Percentiles rank a stretch among this genome's conserved stretches.
Evolutionary conservation across 53 echinoderm and acorn worm species (phyloP).

Genomic region (Temnopleurus reevesii): DNA sequence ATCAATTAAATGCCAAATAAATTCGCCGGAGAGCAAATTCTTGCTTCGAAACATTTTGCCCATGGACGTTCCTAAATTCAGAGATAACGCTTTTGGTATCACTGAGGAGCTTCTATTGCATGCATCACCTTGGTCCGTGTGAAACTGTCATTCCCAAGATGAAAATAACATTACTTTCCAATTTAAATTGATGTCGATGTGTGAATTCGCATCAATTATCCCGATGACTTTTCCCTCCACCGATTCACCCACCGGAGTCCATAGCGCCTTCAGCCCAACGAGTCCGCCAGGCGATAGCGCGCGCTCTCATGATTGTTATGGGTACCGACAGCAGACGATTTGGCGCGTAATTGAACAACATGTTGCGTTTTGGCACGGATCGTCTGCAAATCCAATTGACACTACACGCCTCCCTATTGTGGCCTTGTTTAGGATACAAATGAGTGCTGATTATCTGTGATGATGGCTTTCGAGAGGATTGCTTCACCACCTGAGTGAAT

Average conservation of each 20-base stretch:
- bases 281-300: not conserved
- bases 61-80: too few species aligned
- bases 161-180: not conserved
- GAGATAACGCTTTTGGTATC: too few species aligned
- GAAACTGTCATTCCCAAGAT: not conserved
- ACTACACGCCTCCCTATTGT: constrained; percentile 22
- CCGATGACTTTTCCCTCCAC: not conserved
- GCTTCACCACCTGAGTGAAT: constrained; percentile 28
- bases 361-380: constrained; percentile 23
- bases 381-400: constrained; percentile 27
- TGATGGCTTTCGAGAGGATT: not conserved
- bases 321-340: not conserved
- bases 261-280: not conserved
- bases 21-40: too few species aligned
- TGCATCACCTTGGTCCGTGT: too few species aligned
- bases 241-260: not conserved
- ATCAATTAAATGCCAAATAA: too few species aligned
- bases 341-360: constrained; percentile 44
- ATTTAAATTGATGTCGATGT: not conserved
- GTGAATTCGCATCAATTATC: not conserved
- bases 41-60: too few species aligned
- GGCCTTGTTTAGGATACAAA: constrained; percentile 45
- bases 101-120: too few species aligned
- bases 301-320: constrained; percentile 22
- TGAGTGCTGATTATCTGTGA: constrained; percentile 35